Base-by-base conservation (phyloP, 1,140 invertebrate genomes). In the Oreohelix idahoensis region DNA sequence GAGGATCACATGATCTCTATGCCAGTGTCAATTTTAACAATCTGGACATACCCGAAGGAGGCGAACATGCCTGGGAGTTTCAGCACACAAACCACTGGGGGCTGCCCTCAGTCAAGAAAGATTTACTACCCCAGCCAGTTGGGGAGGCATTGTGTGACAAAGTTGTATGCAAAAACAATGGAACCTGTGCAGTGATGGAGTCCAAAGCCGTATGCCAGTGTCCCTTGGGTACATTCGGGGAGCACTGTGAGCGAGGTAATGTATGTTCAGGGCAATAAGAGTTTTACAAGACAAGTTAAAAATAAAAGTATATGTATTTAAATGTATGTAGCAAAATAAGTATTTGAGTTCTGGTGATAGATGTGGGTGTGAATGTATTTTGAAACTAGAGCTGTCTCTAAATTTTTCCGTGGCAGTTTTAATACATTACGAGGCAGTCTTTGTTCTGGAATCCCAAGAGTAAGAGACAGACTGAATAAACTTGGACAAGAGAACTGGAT, bases 241-340 rank as follows among this genome's bases (percentile, higher is more conserved):
- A 76, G 32, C 81, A 71, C 51, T 91, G 90, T 87, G 86, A 90
- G 78, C 87, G 84, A 85, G 83, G 90, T 91, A 86, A 58, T 10
- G 23, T 58, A 23, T 15, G 23, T 23, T 49, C n/a, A n/a, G n/a
- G n/a, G n/a, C n/a, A n/a, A n/a, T n/a, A n/a, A n/a, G n/a, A n/a
- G n/a, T n/a, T n/a, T n/a, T n/a, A n/a, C n/a, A n/a, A n/a, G n/a
- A n/a, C n/a, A n/a, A n/a, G n/a, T n/a, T n/a, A n/a, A n/a, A n/a
- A n/a, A n/a, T n/a, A n/a, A n/a, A n/a, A n/a, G n/a, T n/a, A n/a
- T n/a, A n/a, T n/a, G n/a, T n/a, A n/a, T n/a, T n/a, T n/a, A n/a
- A n/a, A n/a, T n/a, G n/a, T n/a, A n/a, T n/a, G n/a, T n/a, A n/a
- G n/a, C n/a, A n/a, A n/a, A n/a, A n/a, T n/a, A n/a, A n/a, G n/a